Base-by-base conservation (phyloP, 2,113 vertebrate genomes). In the Cyanoderma ruficeps region DNA sequence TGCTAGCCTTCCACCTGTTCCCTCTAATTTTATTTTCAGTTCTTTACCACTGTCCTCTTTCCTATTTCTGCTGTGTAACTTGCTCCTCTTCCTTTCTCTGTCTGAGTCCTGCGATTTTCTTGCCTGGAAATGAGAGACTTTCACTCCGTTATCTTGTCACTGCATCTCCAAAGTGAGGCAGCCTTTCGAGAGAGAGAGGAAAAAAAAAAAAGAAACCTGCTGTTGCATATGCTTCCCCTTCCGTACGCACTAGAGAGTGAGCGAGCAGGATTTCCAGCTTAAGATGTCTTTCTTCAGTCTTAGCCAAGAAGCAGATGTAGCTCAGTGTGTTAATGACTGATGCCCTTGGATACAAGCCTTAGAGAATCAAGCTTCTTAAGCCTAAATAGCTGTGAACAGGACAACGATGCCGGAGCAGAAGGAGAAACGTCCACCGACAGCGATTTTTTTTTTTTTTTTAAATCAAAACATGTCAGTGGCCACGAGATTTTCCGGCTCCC, bases 251-350 rank as follows among this genome's bases (percentile, higher is more conserved):
- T 68, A 46, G 92, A 59, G 79, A 77, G 81, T 65, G 79, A 85
- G 96, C 91, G 59, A 96, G 93, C 94, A 92, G 97, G 96, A 96
- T 97, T 95, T 92, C 68, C 97, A 97, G 97, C 97, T 97, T 97
- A 94, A 96, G 92, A 96, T 78, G 96, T 90, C 96, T 97, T 96
- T 96, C 96, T 93, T 87, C 96, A 88, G 93, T 61, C 96, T 98
- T 87, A 96, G 92, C 97, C 70, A 88, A 97, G 97, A 97, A 98
- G 98, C 98, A 98, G 98, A 98, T 98, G 98, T 95, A 98, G 97
- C 98, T 98, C 98, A 98, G 96, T 91, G 95, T 96, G 84, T 94
- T 93, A 97, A 97, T 97, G 98, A 97, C 97, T 97, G 97, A 97
- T 97, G 97, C 96, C 98, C 98, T 98, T 98, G 98, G 96, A 97